Evolutionary conservation across 2,113 vertebrate genomes (phyloP), one percentile per base, ranked within the genome.

Genomic region (Sakesphorus luctuosus): DNA sequence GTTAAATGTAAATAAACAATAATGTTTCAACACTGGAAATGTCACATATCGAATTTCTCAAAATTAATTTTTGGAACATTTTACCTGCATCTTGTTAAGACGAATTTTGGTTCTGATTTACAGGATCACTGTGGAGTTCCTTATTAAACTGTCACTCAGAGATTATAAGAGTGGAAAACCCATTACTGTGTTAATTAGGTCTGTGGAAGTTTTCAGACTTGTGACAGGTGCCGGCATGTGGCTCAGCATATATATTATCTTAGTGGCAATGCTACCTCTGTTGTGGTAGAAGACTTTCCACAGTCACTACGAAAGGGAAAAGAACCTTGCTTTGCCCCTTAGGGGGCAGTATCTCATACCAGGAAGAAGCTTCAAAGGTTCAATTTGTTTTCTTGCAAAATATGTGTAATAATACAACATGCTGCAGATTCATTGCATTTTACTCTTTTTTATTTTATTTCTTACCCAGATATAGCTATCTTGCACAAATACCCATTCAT

Each of bases 101-200:
- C 20, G 67, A 81, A 93, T 11, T 40, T 79, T 94, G 53, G 23
- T 94, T 97, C 93, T 97, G 58, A 96, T 95, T 96, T 97, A 84
- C 43, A 90, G 65, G 63, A 78, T 93, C 91, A 83, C 46, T 40
- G 33, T 84, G 80, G 85, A 82, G 62, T n/a, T 95, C 68, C 95
- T 97, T 95, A 97, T 97, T 97, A 96, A 96, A 96, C 74, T 95
- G 95, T 95, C 90, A 94, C 44, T 97, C 74, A 53, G 76, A 68
- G 50, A 76, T 10, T 58, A 50, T 43, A 74, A 56, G 65, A 95
- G 66, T 73, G 86, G 93, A 96, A 96, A 97, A 91, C 28, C 47
- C 85, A 95, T 97, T 97, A 94, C 52, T 43, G 87, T 93, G 93
- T 96, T 97, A 97, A 97, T 97, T 95, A 96, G 85, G 46, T 91